A percentile compares a stretch with the other conserved stretches of the same genome.
phyloP scores from a whole-genome alignment of 2,888 invertebrate genomes.

The Eulithis testata region DNA sequence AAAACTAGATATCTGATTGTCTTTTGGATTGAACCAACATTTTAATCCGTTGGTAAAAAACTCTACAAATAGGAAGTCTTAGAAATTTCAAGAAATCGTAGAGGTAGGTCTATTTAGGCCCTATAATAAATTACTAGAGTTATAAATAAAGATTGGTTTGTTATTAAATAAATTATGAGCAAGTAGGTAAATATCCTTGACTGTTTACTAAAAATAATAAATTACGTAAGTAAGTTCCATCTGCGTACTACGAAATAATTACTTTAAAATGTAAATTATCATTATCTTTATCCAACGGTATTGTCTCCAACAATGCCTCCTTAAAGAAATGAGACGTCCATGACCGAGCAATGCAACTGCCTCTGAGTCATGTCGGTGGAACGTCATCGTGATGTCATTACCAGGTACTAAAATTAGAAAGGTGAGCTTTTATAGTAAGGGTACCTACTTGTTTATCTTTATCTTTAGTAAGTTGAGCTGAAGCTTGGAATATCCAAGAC shows the following conservation, averaged over 20 bases:
- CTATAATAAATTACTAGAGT: too few species aligned
- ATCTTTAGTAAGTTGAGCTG: conserved; percentile 8
- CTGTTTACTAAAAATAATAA: too few species aligned
- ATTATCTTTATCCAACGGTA: conserved; percentile 14
- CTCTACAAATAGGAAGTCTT: too few species aligned
- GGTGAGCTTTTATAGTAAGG: conserved; percentile 16
- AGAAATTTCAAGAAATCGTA: too few species aligned
- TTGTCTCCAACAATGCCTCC: conserved; percentile 21
- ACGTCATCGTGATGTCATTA: conserved; percentile 58
- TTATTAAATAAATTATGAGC: too few species aligned
- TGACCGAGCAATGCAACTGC: conserved; percentile 34
- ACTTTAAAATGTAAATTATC: not conserved
- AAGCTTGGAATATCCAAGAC: not conserved
- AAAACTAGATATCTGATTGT: not conserved
- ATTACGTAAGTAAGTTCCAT: too few species aligned
- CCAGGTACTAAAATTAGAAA: conserved; percentile 40
- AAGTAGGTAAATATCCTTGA: too few species aligned
- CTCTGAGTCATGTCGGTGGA: conserved; percentile 58
- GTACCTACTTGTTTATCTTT: conserved; percentile 18
- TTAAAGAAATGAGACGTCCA: conserved; percentile 23
- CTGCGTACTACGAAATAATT: too few species aligned
- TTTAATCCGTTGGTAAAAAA: too few species aligned
- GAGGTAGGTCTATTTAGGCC: too few species aligned
- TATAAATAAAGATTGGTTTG: too few species aligned
- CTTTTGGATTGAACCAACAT: too few species aligned